Evolutionary conservation across 2,113 vertebrate genomes (phyloP), one percentile per base, ranked within the genome.

Genomic region (Callocephalon fimbriatum): DNA sequence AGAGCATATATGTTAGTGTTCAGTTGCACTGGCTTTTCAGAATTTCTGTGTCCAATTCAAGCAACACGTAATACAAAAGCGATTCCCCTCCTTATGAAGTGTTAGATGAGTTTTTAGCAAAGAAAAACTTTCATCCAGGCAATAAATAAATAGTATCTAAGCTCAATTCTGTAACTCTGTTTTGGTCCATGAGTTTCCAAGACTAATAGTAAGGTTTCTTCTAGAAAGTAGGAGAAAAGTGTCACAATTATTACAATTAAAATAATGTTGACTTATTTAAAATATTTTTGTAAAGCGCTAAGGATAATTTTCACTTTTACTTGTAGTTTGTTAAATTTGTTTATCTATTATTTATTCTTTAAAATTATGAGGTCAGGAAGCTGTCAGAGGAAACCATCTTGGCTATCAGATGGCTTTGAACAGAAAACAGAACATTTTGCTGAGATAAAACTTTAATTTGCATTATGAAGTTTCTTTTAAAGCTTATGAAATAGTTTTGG

Each of bases 401-500:
- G 48, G 40, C 42, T 59, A 31, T 73, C 70, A 83, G 44, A 65
- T 50, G 11, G 19, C 61, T 84, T 9, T 42, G 42, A 91, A 71
- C 15, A 71, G 42, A 89, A 89, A 67, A n/a, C 5, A 71, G 38
- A 86, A 76, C 2, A 12, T 63, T 83, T 63, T 91, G 29, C 26
- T 51, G 51, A 81, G 44, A 42, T 48, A 63, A 88, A 95, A 54
- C 10, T 88, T 77, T 31, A 74, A 42, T 18, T 61, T 80, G 47
- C 47, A 21, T 74, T 86, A 18, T 59, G n/a, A 71, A 78, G 40
- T 65, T 84, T 93, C 25, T 61, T 91, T 65, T 38, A 78, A 72
- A 72, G 15, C 40, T 87, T 67, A 84, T 89, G 76, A 96, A 91
- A 75, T 32, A 87, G 45, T 81, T 75, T 81, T 92, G 86, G 76